Evolutionary conservation across 2,113 vertebrate species (phyloP), one percentile per base, ranked within the genome.

Genomic region (Arizona elegans): DNA sequence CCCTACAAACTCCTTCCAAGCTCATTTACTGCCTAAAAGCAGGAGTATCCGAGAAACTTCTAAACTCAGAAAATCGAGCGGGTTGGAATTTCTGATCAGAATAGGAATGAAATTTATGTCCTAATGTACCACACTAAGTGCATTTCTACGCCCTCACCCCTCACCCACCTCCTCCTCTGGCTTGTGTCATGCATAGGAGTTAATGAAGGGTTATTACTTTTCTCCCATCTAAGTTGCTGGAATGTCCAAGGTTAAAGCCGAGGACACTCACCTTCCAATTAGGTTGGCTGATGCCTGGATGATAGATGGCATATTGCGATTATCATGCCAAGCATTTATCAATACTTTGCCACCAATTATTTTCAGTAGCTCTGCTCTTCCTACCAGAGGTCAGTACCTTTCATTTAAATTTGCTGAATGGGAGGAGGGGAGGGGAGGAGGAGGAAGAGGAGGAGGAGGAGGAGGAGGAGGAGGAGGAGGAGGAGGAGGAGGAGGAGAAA

Each of bases 171-270:
- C 95, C 92, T 90, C 89, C 94, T 92, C 94, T 29, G 86, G 94
- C 56, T 93, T 88, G 90, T 95, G 95, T 92, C 95, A 95, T 96
- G 96, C 96, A 87, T 93, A 95, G 93, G 29, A 19, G 92, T 93
- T 95, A 95, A 96, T 92, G 93, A 95, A 95, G 91, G 96, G 93
- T 94, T 94, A 95, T 96, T 97, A 95, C 93, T 91, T 95, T 94
- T 92, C 87, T 23, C 91, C 6, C 55, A 93, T 97, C 93, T 91
- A 95, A 94, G 85, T 88, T 94, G 90, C 92, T 93, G 90, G 91
- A 88, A 85, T 55, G 93, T 43, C 53, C 95, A 94, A 96, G 96
- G 96, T 97, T 95, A 97, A 94, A 65, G 0, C 87, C 90, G 91
- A 94, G 56, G 95, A 96, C 95, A n/a, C 92, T 93, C 87, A 81